A percentile compares a stretch with the other conserved stretches of the same genome.
Evolutionary conservation across 2,113 vertebrate genomes (phyloP).

Genomic region (Apaloderma vittatum): DNA sequence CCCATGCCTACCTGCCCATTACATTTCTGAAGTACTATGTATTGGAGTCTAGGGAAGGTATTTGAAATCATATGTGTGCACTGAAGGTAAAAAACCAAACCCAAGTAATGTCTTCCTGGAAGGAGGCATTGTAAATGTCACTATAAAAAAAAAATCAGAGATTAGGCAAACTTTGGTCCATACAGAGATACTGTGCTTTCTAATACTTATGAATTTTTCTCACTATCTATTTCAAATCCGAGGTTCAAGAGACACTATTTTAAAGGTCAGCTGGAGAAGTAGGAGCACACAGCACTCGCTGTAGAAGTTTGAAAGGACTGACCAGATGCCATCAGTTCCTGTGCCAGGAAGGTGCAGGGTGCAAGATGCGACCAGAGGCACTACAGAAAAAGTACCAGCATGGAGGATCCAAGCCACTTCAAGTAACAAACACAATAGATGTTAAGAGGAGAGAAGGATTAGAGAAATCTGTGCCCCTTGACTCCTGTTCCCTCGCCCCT

Average conservation of each 20-base stretch:
- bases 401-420: background rate
- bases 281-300: fast-evolving
- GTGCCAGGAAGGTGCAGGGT: background rate
- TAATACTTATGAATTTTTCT: background rate
- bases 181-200: background rate
- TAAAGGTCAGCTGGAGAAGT: background rate
- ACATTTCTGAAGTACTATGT: background rate
- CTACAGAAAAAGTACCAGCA: background rate
- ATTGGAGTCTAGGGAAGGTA: background rate
- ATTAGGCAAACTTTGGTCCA: background rate
- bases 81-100: background rate
- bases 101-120: background rate
- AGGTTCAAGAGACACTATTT: background rate
- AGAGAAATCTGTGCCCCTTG: background rate
- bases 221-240: background rate
- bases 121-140: background rate
- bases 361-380: background rate
- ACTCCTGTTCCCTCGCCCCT: background rate
- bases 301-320: background rate
- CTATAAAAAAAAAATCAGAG: background rate
- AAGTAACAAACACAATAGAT: background rate
- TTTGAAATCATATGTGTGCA: background rate
- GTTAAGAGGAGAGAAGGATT: background rate
- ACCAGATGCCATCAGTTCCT: background rate
- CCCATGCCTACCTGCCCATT: constrained; percentile 10